Conservation (phyloP, 1,140 invertebrate genomes). For the Sycobia sp. region DNA sequence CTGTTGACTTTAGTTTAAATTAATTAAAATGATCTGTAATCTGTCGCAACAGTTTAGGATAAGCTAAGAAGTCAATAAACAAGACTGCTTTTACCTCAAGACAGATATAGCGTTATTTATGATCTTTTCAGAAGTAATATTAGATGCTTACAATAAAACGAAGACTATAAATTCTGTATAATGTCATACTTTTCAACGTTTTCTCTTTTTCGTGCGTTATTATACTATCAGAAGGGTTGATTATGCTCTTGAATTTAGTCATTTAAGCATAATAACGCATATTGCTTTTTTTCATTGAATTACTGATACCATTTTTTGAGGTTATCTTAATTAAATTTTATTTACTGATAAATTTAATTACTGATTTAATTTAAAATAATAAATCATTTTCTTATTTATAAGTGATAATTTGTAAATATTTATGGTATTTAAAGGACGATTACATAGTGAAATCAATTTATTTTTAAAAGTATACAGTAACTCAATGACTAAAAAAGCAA, state of each 20-base stretch:
- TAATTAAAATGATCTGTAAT: too few species aligned
- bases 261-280: constrained; percentile 25
- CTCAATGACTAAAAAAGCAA: too few species aligned
- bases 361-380: neutral
- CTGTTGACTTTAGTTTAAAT: too few species aligned
- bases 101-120: too few species aligned
- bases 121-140: neutral
- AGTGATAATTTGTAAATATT: neutral
- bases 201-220: constrained; percentile 6
- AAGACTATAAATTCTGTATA: constrained; percentile 6
- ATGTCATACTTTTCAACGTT: constrained; percentile 7
- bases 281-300: constrained; percentile 10
- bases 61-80: too few species aligned
- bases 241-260: constrained; percentile 7
- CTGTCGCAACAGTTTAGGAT: too few species aligned
- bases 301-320: neutral
- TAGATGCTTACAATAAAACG: neutral
- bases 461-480: constrained; percentile 5
- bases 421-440: constrained; percentile 14
- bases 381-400: constrained; percentile 8
- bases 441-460: constrained; percentile 19
- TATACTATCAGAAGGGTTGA: neutral
- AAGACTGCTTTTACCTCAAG: too few species aligned
- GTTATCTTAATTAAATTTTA: constrained; percentile 6
- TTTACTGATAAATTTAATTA: neutral